A percentile compares a stretch with the other conserved stretches of the same genome.
Conservation (phyloP, 2,797 vertebrate species). For the Valencia hispanica region DNA sequence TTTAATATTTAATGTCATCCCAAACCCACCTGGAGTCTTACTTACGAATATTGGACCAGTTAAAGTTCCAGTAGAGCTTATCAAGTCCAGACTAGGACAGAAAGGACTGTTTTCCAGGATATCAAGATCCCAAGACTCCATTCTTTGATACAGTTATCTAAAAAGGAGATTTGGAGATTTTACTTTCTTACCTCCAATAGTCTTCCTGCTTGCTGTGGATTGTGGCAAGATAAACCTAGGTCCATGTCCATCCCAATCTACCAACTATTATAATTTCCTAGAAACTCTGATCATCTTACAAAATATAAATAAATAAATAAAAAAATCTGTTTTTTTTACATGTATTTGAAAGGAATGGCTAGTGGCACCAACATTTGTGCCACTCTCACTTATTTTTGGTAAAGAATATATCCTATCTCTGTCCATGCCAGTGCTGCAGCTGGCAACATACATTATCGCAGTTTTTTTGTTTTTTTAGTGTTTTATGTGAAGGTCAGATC, state of each 20-base stretch:
- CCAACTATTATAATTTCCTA: neutral
- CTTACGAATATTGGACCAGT: neutral
- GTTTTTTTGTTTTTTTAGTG: slow-evolving; percentile 7
- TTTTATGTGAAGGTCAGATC: slow-evolving; percentile 42
- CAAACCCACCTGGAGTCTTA: neutral
- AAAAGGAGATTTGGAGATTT: neutral
- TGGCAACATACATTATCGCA: neutral
- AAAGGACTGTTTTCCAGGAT: neutral
- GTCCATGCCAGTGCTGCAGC: neutral
- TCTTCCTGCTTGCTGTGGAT: too few species aligned
- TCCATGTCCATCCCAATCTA: neutral
- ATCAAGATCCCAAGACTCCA: neutral
- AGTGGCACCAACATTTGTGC: neutral
- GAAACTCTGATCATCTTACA: too few species aligned
- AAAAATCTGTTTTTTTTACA: neutral
- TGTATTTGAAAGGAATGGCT: neutral
- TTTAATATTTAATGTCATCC: neutral
- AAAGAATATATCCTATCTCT: neutral
- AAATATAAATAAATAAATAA: neutral
- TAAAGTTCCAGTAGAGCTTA: neutral
- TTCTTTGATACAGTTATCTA: neutral
- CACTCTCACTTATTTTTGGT: neutral
- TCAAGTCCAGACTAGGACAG: neutral
- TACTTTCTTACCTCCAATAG: neutral
- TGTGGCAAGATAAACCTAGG: neutral